Evolutionary conservation across 1,140 invertebrate genomes (phyloP).

Genomic region (Zelostemma sp.): DNA sequence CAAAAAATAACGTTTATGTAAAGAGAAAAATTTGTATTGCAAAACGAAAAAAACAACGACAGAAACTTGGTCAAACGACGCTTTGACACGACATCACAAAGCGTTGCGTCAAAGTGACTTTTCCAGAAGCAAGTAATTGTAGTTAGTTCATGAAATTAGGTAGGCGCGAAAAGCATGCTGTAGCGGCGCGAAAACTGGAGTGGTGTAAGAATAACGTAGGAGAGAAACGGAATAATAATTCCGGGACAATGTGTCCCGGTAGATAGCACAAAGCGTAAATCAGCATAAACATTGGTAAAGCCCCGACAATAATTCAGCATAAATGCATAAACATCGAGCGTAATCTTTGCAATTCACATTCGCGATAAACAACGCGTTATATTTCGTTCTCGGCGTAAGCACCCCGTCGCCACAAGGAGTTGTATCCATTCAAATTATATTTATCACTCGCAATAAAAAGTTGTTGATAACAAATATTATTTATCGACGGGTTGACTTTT

Average conservation of each 20-base stretch:
- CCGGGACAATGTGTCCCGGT: conserved; percentile 67
- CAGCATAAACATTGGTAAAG: conserved; percentile 70
- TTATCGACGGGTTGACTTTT: too few species aligned
- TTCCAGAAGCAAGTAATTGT: background rate
- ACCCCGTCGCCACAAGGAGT: conserved; percentile 40
- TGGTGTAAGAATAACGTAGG: conserved; percentile 46
- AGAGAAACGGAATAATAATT: conserved; percentile 67
- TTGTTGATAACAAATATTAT: too few species aligned
- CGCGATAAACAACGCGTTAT: conserved; percentile 61
- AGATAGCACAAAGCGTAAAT: conserved; percentile 71
- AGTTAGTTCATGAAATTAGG: background rate
- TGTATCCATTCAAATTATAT: conserved; percentile 36
- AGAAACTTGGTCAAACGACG: too few species aligned
- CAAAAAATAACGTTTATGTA: too few species aligned
- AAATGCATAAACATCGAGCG: conserved; percentile 66
- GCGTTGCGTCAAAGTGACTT: too few species aligned
- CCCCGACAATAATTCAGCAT: conserved; percentile 68
- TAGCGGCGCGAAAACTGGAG: conserved; percentile 35
- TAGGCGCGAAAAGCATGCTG: conserved; percentile 27
- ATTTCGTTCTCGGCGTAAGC: conserved; percentile 46
- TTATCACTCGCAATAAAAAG: too few species aligned
- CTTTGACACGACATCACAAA: too few species aligned
- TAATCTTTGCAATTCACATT: conserved; percentile 66
- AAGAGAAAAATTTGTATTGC: too few species aligned
- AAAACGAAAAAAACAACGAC: too few species aligned